A percentile compares a stretch with the other conserved stretches of the same genome.
phyloP scores from a whole-genome alignment of 2,888 invertebrate genomes.

The Nowickia ferox region DNA sequence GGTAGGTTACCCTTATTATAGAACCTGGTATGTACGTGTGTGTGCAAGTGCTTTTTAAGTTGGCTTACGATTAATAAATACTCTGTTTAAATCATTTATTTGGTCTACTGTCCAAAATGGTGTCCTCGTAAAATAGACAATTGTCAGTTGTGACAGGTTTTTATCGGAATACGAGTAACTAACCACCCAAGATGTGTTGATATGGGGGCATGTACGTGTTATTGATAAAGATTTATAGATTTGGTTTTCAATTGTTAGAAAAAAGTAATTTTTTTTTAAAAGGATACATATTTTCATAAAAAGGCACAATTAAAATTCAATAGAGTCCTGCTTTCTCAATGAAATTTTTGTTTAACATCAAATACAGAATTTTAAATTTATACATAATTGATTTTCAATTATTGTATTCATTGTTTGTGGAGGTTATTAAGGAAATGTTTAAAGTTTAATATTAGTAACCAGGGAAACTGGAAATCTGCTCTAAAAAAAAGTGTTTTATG shows the following conservation, averaged over 20 bases:
- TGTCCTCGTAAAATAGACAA: conserved; percentile 68
- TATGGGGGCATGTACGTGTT: conserved; percentile 50
- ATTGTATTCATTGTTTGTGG: too few species aligned
- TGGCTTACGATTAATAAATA: conserved; percentile 21
- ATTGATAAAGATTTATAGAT: conserved; percentile 52
- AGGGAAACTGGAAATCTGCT: too few species aligned
- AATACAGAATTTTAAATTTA: background rate
- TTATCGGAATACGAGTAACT: conserved; percentile 40
- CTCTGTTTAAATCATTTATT: conserved; percentile 64
- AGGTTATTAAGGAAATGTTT: too few species aligned
- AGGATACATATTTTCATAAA: background rate
- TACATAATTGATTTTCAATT: background rate
- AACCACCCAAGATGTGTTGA: conserved; percentile 63
- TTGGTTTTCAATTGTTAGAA: conserved; percentile 1
- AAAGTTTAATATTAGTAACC: too few species aligned
- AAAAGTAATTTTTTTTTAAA: background rate
- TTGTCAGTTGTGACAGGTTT: conserved; percentile 65
- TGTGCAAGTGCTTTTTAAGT: conserved; percentile 43
- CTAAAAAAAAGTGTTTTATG: too few species aligned
- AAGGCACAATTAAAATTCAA: background rate
- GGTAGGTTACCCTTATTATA: conserved; percentile 65
- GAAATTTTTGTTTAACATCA: background rate
- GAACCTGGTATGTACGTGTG: conserved; percentile 14
- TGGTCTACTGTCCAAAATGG: conserved; percentile 40
- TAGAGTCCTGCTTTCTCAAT: background rate